Conservation (phyloP, 2,797 vertebrate genomes). For the Molossus alvarezi region DNA sequence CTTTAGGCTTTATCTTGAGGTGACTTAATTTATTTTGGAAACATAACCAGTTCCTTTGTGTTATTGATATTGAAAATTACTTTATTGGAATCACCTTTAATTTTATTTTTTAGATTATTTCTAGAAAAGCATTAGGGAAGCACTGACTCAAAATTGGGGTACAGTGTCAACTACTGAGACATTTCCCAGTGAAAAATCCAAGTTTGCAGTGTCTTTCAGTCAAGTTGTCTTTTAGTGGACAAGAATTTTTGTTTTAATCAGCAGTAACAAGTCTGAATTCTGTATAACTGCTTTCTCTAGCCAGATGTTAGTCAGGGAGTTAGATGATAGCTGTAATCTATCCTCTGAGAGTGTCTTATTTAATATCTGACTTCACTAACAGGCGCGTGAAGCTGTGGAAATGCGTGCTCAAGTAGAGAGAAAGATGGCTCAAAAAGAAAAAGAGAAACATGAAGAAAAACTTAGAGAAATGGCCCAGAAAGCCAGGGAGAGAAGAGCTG, state of each 20-base stretch:
- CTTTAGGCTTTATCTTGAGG: background rate
- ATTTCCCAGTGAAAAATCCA: conserved; percentile 47
- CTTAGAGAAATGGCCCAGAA: conserved; percentile 98
- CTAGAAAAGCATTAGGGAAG: conserved; percentile 52
- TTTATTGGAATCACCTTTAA: background rate
- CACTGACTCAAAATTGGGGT: background rate
- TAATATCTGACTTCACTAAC: conserved; percentile 48
- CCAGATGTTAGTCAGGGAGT: background rate
- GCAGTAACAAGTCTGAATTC: conserved; percentile 33
- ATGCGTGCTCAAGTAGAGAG: conserved; percentile 99
- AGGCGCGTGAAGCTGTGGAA: conserved; percentile 99
- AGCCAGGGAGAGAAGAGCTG: conserved; percentile 97
- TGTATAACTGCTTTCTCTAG: conserved; percentile 38
- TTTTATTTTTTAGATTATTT: conserved; percentile 51
- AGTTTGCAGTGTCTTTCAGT: background rate
- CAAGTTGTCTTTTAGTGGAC: background rate
- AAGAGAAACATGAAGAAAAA: conserved; percentile 99
- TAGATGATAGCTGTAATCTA: conserved; percentile 34
- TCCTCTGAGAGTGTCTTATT: background rate
- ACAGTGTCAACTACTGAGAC: background rate
- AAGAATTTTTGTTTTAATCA: conserved; percentile 57
- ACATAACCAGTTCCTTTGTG: background rate
- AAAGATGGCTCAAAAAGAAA: conserved; percentile 99
- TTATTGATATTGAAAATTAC: conserved; percentile 42
- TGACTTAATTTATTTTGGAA: conserved; percentile 43